Percentiles rank a stretch among this genome's conserved stretches.
phyloP scores from a whole-genome alignment of 2,797 vertebrate species.

The Helicolenus hilgendorfi region DNA sequence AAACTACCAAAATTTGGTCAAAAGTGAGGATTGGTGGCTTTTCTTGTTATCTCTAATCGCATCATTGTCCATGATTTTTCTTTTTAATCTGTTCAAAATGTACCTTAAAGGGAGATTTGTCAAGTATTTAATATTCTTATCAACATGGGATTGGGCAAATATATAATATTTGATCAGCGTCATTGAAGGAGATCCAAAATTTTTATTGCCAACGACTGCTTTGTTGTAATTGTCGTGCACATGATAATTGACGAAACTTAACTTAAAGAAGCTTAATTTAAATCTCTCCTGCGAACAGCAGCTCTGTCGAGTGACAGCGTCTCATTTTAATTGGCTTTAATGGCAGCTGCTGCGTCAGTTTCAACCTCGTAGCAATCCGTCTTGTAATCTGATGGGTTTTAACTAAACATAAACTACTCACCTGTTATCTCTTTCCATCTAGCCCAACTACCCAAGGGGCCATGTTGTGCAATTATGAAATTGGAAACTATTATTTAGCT shows the following conservation, averaged over 20 bases:
- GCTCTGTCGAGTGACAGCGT: background rate
- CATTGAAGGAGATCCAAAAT: too few species aligned
- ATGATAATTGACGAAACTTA: too few species aligned
- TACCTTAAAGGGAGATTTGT: too few species aligned
- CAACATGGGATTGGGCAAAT: too few species aligned
- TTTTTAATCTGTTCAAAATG: too few species aligned
- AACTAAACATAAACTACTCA: background rate
- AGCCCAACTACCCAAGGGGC: background rate
- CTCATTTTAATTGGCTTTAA: conserved; percentile 50
- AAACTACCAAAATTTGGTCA: background rate
- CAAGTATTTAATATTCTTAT: too few species aligned
- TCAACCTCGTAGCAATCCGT: background rate
- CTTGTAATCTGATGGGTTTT: conserved; percentile 10
- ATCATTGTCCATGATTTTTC: too few species aligned
- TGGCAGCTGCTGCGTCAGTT: conserved; percentile 29
- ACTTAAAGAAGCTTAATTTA: background rate
- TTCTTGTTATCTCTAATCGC: background rate
- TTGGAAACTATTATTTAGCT: background rate
- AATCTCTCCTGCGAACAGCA: background rate
- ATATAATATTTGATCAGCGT: too few species aligned
- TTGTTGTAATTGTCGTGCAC: too few species aligned
- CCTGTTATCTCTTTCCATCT: background rate
- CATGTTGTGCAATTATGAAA: background rate
- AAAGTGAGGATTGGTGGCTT: background rate
- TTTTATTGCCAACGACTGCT: too few species aligned